Evolutionary conservation across 92 coral and sea anemone species (phyloP).

Genomic region (Actinostola sp.): DNA sequence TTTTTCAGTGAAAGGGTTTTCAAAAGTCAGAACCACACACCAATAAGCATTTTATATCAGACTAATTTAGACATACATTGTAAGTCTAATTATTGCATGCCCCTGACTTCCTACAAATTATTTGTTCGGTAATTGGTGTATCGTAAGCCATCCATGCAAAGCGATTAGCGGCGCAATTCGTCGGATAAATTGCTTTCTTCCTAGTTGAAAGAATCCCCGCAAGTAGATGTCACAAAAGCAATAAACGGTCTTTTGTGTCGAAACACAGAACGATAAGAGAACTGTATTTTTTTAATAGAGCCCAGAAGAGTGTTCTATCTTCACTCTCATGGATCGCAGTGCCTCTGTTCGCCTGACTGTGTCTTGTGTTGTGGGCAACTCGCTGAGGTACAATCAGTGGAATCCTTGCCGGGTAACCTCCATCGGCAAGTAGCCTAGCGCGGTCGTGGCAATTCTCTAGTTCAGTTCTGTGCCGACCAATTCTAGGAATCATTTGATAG

Average conservation of each 20-base stretch:
- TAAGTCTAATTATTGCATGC: too few species aligned
- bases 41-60: too few species aligned
- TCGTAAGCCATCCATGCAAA: too few species aligned
- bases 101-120: too few species aligned
- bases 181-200: too few species aligned
- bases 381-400: constrained; percentile 30
- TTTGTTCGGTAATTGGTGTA: too few species aligned
- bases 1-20: too few species aligned
- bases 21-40: too few species aligned
- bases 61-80: too few species aligned
- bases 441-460: constrained; percentile 26
- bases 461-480: constrained; percentile 27
- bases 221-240: neutral
- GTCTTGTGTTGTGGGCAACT: constrained; percentile 13
- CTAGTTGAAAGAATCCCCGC: neutral
- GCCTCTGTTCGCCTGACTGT: neutral
- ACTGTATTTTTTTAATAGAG: too few species aligned
- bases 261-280: neutral
- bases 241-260: neutral
- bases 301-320: neutral
- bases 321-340: neutral
- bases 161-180: too few species aligned
- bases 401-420: constrained; percentile 36
- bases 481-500: constrained; percentile 18
- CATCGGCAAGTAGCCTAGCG: constrained; percentile 41